phyloP scores from a whole-genome alignment of 1,140 invertebrate genomes.

The Dreissena rostriformis region DNA sequence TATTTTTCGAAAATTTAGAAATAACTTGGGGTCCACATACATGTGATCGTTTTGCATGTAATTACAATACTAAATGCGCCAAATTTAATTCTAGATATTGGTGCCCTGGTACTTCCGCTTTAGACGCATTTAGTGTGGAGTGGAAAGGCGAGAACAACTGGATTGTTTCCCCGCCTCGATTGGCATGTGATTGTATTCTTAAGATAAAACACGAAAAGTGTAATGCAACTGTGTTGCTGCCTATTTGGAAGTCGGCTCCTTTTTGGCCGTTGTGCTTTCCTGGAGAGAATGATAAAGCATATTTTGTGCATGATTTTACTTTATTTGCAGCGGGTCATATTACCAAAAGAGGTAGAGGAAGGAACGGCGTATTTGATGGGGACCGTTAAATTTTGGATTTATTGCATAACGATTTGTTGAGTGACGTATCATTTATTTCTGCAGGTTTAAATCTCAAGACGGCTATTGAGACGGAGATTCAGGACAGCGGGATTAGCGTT shows the following conservation, averaged over 20 bases:
- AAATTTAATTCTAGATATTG: conserved; percentile 45
- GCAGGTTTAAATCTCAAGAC: conserved; percentile 14
- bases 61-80: conserved; percentile 40
- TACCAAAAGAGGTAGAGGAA: conserved; percentile 9
- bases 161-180: conserved; percentile 32
- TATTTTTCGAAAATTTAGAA: conserved; percentile 18
- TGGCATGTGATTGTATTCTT: conserved; percentile 5
- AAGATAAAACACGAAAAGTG: not conserved
- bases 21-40: conserved; percentile 28
- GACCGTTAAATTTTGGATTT: conserved; percentile 7
- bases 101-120: conserved; percentile 31
- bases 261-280: conserved; percentile 10
- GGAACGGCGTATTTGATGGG: conserved; percentile 31
- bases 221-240: conserved; percentile 12
- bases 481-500: not conserved
- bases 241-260: conserved; percentile 24
- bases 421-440: not conserved
- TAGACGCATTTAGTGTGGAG: conserved; percentile 28
- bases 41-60: conserved; percentile 21
- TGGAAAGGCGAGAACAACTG: conserved; percentile 11
- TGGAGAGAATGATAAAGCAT: not conserved
- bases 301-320: conserved; percentile 4
- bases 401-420: conserved; percentile 1
- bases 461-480: conserved; percentile 1
- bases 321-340: conserved; percentile 3